phyloP scores from a whole-genome alignment of 2,113 vertebrate genomes.

The Misgurnus anguillicaudatus region DNA sequence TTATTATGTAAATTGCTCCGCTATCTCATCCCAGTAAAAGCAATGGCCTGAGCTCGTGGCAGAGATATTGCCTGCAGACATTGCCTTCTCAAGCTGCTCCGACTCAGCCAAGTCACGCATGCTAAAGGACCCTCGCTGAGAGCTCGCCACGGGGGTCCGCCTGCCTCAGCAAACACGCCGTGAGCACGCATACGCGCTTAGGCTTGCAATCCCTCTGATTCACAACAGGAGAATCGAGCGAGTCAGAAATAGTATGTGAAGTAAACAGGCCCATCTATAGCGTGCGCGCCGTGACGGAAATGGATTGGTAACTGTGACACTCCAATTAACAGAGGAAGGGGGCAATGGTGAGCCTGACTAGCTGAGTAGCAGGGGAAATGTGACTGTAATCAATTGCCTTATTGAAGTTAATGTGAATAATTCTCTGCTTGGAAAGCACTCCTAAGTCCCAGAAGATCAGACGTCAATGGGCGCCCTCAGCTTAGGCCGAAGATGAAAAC shows the following conservation, averaged over 20 bases:
- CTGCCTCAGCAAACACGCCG: constrained; percentile 14
- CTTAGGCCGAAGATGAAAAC: constrained; percentile 37
- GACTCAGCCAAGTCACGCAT: constrained; percentile 31
- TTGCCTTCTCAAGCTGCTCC: constrained; percentile 8
- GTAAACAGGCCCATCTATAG: constrained; percentile 23
- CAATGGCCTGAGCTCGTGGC: constrained; percentile 7
- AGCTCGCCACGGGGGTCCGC: neutral
- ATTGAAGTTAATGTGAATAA: constrained; percentile 46
- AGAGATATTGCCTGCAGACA: constrained; percentile 27
- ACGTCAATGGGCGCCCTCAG: constrained; percentile 17
- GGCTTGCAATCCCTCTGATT: constrained; percentile 21
- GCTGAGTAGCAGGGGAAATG: constrained; percentile 10
- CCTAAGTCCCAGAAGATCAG: constrained; percentile 20
- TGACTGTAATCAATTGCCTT: constrained; percentile 37
- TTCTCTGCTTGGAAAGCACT: constrained; percentile 26
- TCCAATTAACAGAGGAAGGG: constrained; percentile 1
- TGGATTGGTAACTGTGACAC: constrained; percentile 1
- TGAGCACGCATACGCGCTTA: neutral
- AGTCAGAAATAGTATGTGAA: constrained; percentile 7
- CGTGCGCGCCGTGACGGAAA: constrained; percentile 20
- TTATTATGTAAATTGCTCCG: constrained; percentile 48
- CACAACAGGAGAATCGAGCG: constrained; percentile 3
- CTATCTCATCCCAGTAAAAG: constrained; percentile 47
- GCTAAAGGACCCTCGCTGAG: neutral
- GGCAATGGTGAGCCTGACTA: neutral